Percentiles rank a stretch among this genome's conserved stretches.
These are phyloP conservation scores for Hydropsyche tenuis DNA, from an alignment of 1,140 invertebrate species.

Conservation along the genomic window DNA sequence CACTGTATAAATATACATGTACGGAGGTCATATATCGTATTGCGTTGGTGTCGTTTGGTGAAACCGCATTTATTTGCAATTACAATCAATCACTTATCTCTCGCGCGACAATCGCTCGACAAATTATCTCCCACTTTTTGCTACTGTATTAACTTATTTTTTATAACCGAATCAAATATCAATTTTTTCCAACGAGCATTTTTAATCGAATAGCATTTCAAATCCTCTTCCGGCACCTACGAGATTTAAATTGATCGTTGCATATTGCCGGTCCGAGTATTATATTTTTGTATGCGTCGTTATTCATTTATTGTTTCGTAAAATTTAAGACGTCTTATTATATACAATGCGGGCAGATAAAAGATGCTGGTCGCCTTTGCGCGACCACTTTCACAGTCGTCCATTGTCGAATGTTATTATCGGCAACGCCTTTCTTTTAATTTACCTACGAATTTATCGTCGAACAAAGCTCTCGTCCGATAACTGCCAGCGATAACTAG, in stretches of 20 bases:
- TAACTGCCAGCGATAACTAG: no score
- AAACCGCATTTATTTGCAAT: neutral
- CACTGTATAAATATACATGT: neutral
- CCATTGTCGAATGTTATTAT: no score
- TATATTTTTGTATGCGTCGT: neutral
- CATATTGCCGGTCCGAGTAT: neutral
- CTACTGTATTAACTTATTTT: no score
- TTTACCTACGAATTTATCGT: no score
- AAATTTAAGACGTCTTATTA: no score
- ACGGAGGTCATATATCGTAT: neutral
- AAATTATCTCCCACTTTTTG: neutral
- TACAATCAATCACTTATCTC: constrained; percentile 8
- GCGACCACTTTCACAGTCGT: no score
- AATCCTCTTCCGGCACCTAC: neutral
- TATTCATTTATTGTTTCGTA: neutral
- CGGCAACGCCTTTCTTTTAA: no score
- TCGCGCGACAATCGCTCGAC: neutral
- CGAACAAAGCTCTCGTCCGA: no score
- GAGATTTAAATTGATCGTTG: neutral
- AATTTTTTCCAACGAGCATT: neutral
- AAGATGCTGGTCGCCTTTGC: no score
- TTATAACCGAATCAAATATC: no score
- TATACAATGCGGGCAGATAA: neutral
- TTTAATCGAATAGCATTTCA: neutral
- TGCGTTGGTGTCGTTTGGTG: neutral